Evolutionary conservation across 2,888 invertebrate species (phyloP).

Genomic region (Odontothrips loti): DNA sequence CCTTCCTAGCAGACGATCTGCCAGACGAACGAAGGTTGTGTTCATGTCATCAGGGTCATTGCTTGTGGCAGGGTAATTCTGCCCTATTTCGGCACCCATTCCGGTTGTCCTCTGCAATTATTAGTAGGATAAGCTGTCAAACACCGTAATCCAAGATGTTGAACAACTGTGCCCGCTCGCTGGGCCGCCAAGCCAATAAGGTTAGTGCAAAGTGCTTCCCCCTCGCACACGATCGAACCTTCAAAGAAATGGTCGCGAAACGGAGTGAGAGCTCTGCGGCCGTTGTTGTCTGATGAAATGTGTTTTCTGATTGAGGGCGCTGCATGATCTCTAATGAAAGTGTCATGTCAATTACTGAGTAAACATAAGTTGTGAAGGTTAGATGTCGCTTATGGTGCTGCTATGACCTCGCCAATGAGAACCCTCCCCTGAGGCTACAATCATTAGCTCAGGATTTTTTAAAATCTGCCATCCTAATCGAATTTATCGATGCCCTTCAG

Average conservation of each 20-base stretch:
- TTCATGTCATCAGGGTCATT: slow-evolving; percentile 16
- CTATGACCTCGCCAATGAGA: neutral
- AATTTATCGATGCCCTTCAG: too few relatives aligned
- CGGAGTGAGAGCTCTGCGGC: too few relatives aligned
- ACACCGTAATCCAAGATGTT: neutral
- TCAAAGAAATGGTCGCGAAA: neutral
- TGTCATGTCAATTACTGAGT: neutral
- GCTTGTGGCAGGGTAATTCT: neutral
- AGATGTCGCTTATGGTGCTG: neutral
- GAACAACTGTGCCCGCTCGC: slow-evolving; percentile 11
- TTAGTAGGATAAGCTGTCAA: neutral
- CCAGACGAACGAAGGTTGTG: slow-evolving; percentile 25
- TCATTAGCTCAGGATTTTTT: too few relatives aligned
- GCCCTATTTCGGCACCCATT: neutral
- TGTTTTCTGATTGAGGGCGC: too few relatives aligned
- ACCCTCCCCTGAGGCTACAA: too few relatives aligned
- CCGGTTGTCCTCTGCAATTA: neutral
- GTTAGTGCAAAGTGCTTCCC: neutral
- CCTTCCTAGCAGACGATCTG: neutral
- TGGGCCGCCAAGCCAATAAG: slow-evolving; percentile 20
- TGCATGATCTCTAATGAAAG: too few relatives aligned
- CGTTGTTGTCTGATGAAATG: too few relatives aligned
- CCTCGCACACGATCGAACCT: neutral
- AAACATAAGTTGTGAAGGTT: neutral
- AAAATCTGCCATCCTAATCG: too few relatives aligned